phyloP scores from a whole-genome alignment of 2,888 invertebrate species.

The Lordiphosa fenestrarum region DNA sequence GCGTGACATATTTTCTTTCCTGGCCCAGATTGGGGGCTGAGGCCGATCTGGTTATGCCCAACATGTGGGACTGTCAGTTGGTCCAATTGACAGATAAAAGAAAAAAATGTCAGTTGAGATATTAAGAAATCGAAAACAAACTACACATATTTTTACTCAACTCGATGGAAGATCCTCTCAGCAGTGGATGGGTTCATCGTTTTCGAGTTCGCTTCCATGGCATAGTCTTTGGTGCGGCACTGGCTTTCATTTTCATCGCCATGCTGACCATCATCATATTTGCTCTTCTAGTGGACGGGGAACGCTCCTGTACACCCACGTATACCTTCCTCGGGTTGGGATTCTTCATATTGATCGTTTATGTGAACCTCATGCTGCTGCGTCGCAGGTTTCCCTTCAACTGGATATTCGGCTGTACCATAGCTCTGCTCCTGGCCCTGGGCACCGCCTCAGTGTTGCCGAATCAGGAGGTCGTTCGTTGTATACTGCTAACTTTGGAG shows the following conservation, averaged over 20 bases:
- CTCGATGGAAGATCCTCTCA: no score
- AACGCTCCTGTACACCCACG: background rate
- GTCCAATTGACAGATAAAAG: slow-evolving; percentile 5
- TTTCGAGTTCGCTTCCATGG: no score
- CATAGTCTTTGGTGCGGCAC: slow-evolving; percentile 24
- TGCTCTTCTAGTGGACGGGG: background rate
- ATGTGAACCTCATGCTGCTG: slow-evolving; percentile 22
- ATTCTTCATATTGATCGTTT: slow-evolving; percentile 27
- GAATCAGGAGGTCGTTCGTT: background rate
- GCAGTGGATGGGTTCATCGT: no score
- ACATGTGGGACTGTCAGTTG: slow-evolving; percentile 5
- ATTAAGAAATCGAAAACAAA: no score
- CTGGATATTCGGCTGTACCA: slow-evolving; percentile 35
- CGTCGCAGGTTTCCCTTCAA: slow-evolving; percentile 39
- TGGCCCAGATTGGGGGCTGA: slow-evolving; percentile 6
- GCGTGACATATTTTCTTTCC: background rate
- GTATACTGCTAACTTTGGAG: slow-evolving; percentile 23
- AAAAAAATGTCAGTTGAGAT: slow-evolving; percentile 4
- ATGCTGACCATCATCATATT: slow-evolving; percentile 16
- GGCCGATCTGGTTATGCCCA: slow-evolving; percentile 6
- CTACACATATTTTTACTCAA: no score
- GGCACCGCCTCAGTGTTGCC: slow-evolving; percentile 30
- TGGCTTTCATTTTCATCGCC: slow-evolving; percentile 16
- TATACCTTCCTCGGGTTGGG: slow-evolving; percentile 11
- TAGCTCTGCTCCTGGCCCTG: slow-evolving; percentile 28